These are phyloP conservation scores for Belgica antarctica DNA, from an alignment of 2,888 invertebrate genomes.

Conservation along the genomic window DNA sequence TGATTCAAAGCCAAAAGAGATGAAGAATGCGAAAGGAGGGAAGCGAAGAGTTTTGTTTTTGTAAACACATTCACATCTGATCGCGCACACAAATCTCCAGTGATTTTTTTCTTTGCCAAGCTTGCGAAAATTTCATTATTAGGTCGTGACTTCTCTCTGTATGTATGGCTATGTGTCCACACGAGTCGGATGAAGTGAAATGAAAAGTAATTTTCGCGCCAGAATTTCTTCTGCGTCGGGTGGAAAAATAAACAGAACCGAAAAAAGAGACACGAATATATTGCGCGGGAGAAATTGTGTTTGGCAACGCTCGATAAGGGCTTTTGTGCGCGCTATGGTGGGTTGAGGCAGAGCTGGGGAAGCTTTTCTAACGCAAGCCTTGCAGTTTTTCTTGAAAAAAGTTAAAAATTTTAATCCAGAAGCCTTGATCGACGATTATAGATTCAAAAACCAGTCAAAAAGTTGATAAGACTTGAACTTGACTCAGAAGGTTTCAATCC, in stretches of 20 bases:
- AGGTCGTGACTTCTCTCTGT: too few species aligned
- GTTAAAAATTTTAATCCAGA: too few species aligned
- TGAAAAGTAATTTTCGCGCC: conserved; percentile 27
- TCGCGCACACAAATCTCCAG: background rate
- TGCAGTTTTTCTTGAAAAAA: too few species aligned
- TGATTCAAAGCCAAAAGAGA: background rate
- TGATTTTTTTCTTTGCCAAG: conserved; percentile 1
- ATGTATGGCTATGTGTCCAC: too few species aligned
- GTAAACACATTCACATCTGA: conserved; percentile 23
- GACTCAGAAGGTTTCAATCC: too few species aligned
- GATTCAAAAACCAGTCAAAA: too few species aligned
- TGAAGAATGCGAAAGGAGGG: conserved; percentile 18
- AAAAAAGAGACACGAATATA: background rate
- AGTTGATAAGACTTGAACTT: too few species aligned
- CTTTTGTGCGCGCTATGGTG: too few species aligned
- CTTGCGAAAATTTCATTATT: background rate
- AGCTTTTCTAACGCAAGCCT: too few species aligned
- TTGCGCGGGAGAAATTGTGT: background rate
- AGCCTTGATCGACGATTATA: too few species aligned
- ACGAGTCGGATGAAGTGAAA: conserved; percentile 4
- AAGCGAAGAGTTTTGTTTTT: conserved; percentile 1
- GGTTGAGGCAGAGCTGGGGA: too few species aligned
- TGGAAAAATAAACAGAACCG: conserved; percentile 4
- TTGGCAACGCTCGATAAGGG: too few species aligned
- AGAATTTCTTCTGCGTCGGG: background rate